phyloP scores from a whole-genome alignment of 2,113 vertebrate genomes.

The Calypte anna region DNA sequence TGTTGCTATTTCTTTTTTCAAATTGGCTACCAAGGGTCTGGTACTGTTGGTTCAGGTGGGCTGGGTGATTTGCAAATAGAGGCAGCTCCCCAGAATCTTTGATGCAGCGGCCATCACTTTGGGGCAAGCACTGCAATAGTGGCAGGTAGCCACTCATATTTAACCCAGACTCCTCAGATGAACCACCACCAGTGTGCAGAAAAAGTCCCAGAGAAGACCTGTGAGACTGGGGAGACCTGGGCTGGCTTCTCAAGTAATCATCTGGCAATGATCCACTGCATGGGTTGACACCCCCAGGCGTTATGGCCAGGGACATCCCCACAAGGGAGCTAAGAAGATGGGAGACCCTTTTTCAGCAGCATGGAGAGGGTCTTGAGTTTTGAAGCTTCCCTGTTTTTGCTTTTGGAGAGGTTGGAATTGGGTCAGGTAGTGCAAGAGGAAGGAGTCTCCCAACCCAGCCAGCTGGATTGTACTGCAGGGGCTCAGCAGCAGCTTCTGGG shows the following conservation, averaged over 20 bases:
- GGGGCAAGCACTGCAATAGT: neutral
- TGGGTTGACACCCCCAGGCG: neutral
- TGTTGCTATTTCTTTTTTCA: neutral
- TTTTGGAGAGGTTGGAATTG: neutral
- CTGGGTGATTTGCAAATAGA: neutral
- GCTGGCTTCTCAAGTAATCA: neutral
- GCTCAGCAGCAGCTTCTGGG: neutral
- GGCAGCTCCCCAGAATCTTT: neutral
- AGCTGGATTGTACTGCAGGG: accelerated
- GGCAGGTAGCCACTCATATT: neutral
- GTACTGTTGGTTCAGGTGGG: neutral
- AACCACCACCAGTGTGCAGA: neutral
- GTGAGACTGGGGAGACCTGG: neutral
- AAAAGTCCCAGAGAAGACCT: neutral
- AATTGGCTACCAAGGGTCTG: neutral
- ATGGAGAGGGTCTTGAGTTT: neutral
- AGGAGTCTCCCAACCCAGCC: neutral
- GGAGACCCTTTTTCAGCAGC: neutral
- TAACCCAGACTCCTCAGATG: neutral
- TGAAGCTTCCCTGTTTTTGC: neutral
- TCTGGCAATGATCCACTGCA: neutral
- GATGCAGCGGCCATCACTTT: neutral
- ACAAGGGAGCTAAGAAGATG: neutral
- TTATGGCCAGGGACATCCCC: neutral
- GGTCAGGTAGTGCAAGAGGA: neutral